Evolutionary conservation across 2,113 vertebrate species (phyloP), one percentile per base, ranked within the genome.

Genomic region (Anarhynchus alexandrinus): DNA sequence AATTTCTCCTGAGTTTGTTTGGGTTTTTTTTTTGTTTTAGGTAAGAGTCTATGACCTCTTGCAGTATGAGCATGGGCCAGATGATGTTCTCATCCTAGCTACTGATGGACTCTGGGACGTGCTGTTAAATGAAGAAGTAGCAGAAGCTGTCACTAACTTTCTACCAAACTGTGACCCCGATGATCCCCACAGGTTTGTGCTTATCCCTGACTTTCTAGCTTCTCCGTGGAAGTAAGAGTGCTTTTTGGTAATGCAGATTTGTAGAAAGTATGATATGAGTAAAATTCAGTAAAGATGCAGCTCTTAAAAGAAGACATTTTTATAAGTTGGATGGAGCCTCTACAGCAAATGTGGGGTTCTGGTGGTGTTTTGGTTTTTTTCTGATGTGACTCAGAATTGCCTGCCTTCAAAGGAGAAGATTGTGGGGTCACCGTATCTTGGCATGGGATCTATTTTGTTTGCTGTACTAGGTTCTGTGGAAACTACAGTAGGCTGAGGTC

Each of bases 101-200:
- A 99, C 99, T 5, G 99, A 99, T 26, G 99, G 99, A 47, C 99
- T 99, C 92, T 99, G 99, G 99, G 99, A 99, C 84, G 99, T 99
- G 62, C 98, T 99, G 77, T 98, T 99, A 76, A 99, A 99, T 97
- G 98, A 99, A 98, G 99, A 99, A 98, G 99, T 99, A 66, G 98
- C 99, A 20, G 99, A 99, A 97, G 98, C 99, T 1, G 95, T 99
- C 94, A 98, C 98, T 93, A 98, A 98, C 95, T 99, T 99, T 97
- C 98, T 99, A 97, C 98, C 98, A 65, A 99, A 99, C 98, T 99
- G 99, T 97, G 99, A 99, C 94, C 99, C 99, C 3, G 99, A 99
- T 93, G 99, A 99, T 96, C 99, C 99, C 94, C 98, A 99, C 98
- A 99, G 99, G 99, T 98, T 97, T 1, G 98, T 98, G 87, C 34